Percentiles rank a stretch among this genome's conserved stretches.
phyloP scores from a whole-genome alignment of 2,888 invertebrate species.

The Aquatica leii region DNA sequence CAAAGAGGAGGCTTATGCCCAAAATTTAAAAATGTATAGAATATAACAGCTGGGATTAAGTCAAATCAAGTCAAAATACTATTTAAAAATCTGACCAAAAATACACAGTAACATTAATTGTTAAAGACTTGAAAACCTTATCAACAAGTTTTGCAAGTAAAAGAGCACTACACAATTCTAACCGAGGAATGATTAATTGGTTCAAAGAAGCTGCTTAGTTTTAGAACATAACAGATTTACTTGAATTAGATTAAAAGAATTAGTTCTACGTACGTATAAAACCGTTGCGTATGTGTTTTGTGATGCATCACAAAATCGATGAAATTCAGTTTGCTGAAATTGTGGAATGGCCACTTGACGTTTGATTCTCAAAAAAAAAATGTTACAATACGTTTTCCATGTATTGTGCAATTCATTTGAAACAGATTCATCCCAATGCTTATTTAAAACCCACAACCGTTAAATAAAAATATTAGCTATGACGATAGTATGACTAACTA shows the following conservation, averaged over 20 bases:
- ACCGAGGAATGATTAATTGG: conserved; percentile 21
- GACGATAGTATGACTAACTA: conserved; percentile 6
- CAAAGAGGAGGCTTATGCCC: too few species aligned
- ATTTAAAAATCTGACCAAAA: conserved; percentile 10
- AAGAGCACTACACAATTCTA: conserved; percentile 25
- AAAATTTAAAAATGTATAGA: neutral
- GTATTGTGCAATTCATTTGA: neutral
- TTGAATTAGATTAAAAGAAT: conserved; percentile 3
- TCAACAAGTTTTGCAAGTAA: conserved; percentile 17
- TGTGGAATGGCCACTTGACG: neutral
- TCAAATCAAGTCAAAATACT: conserved; percentile 10
- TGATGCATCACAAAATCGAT: neutral
- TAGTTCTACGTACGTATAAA: neutral
- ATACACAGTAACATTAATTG: neutral
- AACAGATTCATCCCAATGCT: neutral
- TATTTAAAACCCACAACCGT: conserved; percentile 1
- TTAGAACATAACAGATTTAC: conserved; percentile 20
- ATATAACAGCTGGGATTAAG: neutral
- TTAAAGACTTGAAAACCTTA: neutral
- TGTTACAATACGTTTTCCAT: neutral
- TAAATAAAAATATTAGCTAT: conserved; percentile 16
- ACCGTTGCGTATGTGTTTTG: neutral
- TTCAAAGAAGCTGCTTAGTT: conserved; percentile 23
- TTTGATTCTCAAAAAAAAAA: too few species aligned
- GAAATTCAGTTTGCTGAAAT: neutral